These are phyloP conservation scores for Heterodera carotae DNA, from an alignment of 1,140 invertebrate species.

Conservation along the genomic window DNA sequence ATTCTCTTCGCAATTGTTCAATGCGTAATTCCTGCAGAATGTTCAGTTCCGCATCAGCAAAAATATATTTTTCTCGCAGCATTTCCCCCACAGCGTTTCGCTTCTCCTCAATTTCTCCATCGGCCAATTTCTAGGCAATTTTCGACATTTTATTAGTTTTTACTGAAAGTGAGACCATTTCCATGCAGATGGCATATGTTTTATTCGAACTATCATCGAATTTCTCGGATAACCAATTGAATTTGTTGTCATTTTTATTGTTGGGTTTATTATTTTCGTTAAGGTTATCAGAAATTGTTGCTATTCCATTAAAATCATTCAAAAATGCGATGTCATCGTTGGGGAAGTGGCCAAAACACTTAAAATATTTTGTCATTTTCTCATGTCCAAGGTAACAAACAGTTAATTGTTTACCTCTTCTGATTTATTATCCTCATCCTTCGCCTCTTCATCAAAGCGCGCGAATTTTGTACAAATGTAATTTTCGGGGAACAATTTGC, in stretches of 20 bases:
- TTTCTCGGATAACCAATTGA: not conserved
- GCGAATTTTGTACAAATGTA: constrained; percentile 16
- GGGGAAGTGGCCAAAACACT: constrained; percentile 4
- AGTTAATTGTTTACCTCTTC: not conserved
- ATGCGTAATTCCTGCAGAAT: not conserved
- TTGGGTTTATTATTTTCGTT: not conserved
- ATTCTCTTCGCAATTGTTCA: constrained; percentile 1
- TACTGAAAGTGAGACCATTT: not conserved
- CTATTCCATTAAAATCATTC: not conserved
- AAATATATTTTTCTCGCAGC: not conserved
- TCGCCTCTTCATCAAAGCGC: not conserved
- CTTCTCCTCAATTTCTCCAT: not conserved
- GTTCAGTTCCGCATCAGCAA: not conserved
- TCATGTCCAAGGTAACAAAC: no score
- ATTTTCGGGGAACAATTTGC: constrained; percentile 14
- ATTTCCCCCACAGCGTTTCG: not conserved
- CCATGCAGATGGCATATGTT: not conserved
- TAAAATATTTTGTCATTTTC: not conserved
- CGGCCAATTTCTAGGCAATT: not conserved
- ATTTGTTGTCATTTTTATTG: not conserved
- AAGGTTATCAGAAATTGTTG: not conserved
- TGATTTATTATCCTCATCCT: not conserved
- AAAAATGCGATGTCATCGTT: not conserved
- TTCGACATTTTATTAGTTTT: not conserved
- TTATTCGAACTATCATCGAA: not conserved